Evolutionary conservation across 2,113 vertebrate species (phyloP).

Genomic region (Craseonycteris thonglongyai): DNA sequence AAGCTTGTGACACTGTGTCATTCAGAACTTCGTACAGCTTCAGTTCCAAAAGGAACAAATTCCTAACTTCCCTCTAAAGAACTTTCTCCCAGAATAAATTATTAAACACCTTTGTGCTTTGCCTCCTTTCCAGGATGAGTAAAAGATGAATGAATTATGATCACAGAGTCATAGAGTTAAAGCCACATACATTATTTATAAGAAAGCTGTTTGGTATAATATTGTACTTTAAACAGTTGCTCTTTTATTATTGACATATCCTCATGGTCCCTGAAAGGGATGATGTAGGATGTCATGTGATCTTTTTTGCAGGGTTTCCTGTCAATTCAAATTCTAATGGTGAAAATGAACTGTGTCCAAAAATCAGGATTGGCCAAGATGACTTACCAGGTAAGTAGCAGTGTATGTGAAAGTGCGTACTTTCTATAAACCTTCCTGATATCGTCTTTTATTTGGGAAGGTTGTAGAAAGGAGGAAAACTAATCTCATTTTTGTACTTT

Average conservation of each 20-base stretch:
- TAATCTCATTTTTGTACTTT: neutral
- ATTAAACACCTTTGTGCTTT: neutral
- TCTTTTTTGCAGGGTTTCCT: constrained; percentile 81
- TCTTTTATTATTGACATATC: neutral
- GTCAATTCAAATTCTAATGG: constrained; percentile 80
- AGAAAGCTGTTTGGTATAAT: neutral
- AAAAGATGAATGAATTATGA: neutral
- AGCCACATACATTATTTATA: neutral
- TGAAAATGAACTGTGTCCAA: constrained; percentile 81
- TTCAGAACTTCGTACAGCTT: constrained; percentile 38
- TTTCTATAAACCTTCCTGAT: neutral
- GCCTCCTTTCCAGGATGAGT: neutral
- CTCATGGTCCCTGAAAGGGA: neutral
- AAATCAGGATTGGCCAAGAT: constrained; percentile 81
- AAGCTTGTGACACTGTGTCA: constrained; percentile 45
- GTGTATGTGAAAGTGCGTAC: neutral
- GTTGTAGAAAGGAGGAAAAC: neutral
- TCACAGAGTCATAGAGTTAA: neutral
- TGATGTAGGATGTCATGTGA: neutral
- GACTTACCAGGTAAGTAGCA: constrained; percentile 86
- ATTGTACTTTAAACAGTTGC: neutral
- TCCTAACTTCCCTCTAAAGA: neutral
- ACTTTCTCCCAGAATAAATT: constrained; percentile 1
- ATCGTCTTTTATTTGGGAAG: neutral
- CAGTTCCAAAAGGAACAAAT: constrained; percentile 54